Evolutionary conservation across 2,888 invertebrate species (phyloP).

Genomic region (Octonoba sinensis): DNA sequence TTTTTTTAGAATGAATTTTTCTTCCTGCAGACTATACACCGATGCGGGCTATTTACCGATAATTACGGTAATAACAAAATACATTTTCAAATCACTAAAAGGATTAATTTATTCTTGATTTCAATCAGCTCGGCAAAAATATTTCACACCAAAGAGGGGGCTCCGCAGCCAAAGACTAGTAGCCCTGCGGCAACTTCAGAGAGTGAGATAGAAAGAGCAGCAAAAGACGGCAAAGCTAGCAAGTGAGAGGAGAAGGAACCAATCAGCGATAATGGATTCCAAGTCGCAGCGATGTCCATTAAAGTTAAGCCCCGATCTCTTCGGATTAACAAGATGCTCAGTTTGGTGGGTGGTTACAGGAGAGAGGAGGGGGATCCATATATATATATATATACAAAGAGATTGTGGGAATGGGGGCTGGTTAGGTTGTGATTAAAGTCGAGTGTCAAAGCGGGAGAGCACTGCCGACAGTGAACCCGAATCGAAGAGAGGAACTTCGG

Average conservation of each 20-base stretch:
- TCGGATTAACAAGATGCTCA: slow-evolving; percentile 64
- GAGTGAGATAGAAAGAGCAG: background rate
- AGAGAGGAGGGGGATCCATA: slow-evolving; percentile 12
- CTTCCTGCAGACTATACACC: no score
- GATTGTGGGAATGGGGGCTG: slow-evolving; percentile 19
- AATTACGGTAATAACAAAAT: no score
- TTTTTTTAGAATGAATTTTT: no score
- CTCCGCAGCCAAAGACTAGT: slow-evolving; percentile 22
- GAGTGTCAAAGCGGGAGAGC: slow-evolving; percentile 37
- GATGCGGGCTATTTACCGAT: no score
- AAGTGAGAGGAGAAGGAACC: slow-evolving; percentile 53
- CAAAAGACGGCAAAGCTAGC: background rate
- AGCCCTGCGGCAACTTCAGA: slow-evolving; percentile 9
- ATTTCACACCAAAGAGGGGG: background rate
- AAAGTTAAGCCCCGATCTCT: slow-evolving; percentile 65
- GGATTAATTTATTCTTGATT: no score
- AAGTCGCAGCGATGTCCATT: slow-evolving; percentile 64
- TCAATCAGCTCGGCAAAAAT: no score
- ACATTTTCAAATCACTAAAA: background rate
- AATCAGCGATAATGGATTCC: slow-evolving; percentile 65
- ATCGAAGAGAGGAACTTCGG: background rate
- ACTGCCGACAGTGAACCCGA: slow-evolving; percentile 9
- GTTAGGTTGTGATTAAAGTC: slow-evolving; percentile 36
- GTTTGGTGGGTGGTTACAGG: slow-evolving; percentile 35
- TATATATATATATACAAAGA: slow-evolving; percentile 30